phyloP scores from a whole-genome alignment of 2,888 invertebrate species.

The Allophyes oxyacanthae region DNA sequence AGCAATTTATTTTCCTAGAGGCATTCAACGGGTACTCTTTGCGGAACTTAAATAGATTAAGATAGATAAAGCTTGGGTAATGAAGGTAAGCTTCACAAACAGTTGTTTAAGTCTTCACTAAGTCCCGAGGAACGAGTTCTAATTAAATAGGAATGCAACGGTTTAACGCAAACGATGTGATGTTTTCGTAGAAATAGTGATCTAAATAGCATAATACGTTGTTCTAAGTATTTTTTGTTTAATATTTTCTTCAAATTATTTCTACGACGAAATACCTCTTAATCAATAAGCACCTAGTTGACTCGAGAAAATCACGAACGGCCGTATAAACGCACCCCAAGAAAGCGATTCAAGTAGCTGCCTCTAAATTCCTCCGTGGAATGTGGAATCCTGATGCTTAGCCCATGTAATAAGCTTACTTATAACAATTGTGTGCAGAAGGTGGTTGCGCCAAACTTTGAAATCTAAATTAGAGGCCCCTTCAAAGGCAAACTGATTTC shows the following conservation, averaged over 20 bases:
- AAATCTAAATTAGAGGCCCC: constrained; percentile 29
- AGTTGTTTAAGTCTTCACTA: constrained; percentile 65
- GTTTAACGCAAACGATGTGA: constrained; percentile 43
- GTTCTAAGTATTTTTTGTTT: not conserved
- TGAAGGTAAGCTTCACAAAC: constrained; percentile 64
- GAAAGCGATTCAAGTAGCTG: constrained; percentile 59
- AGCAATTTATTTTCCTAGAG: constrained; percentile 64
- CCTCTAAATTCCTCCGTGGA: constrained; percentile 59
- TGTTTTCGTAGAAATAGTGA: constrained; percentile 25
- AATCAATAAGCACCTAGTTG: constrained; percentile 46
- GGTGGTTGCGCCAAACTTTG: constrained; percentile 42
- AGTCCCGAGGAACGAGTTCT: constrained; percentile 59
- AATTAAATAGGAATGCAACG: constrained; percentile 61
- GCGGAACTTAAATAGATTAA: constrained; percentile 69
- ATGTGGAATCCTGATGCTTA: constrained; percentile 56
- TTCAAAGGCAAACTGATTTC: constrained; percentile 43
- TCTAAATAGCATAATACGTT: constrained; percentile 21
- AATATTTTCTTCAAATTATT: constrained; percentile 7
- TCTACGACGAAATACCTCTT: constrained; percentile 13
- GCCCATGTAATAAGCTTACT: constrained; percentile 52
- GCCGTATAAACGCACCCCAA: constrained; percentile 48
- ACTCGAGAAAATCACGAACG: constrained; percentile 41
- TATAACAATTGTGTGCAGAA: constrained; percentile 35
- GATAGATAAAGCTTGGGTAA: constrained; percentile 65
- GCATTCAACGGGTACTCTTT: constrained; percentile 58